A percentile compares a stretch with the other conserved stretches of the same genome.
Evolutionary conservation across 2,888 invertebrate genomes (phyloP).

Genomic region (Drosophila ochracea): DNA sequence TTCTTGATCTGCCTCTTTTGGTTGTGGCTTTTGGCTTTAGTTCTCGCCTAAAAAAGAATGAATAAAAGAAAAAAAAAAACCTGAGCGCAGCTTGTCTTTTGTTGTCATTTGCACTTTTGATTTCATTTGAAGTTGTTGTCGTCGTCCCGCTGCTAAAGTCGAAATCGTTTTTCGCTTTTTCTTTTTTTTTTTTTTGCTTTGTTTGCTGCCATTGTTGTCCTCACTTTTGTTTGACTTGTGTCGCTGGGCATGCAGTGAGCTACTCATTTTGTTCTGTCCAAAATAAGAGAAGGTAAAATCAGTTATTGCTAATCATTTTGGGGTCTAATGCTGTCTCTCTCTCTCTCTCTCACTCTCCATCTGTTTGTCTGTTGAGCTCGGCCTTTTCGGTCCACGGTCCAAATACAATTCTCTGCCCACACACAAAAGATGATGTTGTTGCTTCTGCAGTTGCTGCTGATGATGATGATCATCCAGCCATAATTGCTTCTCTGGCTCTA

Average conservation of each 20-base stretch:
- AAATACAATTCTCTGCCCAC: slow-evolving; percentile 56
- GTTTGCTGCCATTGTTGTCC: slow-evolving; percentile 25
- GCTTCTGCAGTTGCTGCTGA: slow-evolving; percentile 21
- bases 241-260: slow-evolving; percentile 50
- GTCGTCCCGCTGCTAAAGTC: slow-evolving; percentile 39
- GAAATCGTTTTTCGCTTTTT: slow-evolving; percentile 48
- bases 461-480: slow-evolving; percentile 42
- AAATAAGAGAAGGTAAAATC: slow-evolving; percentile 35
- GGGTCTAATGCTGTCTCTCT: background rate
- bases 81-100: slow-evolving; percentile 65
- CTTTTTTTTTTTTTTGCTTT: slow-evolving; percentile 44
- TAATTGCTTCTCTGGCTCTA: slow-evolving; percentile 9
- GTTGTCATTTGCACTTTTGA: slow-evolving; percentile 81
- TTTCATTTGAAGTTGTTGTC: slow-evolving; percentile 74
- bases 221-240: slow-evolving; percentile 58
- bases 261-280: slow-evolving; percentile 32
- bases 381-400: slow-evolving; percentile 47
- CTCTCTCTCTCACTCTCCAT: background rate
- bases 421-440: slow-evolving; percentile 53
- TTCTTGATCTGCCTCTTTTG: slow-evolving; percentile 27
- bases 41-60: slow-evolving; percentile 11
- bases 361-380: slow-evolving; percentile 11
- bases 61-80: slow-evolving; percentile 16
- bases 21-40: slow-evolving; percentile 18
- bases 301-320: slow-evolving; percentile 51